A percentile compares a stretch with the other conserved stretches of the same genome.
Evolutionary conservation across 2,113 vertebrate genomes (phyloP).

Genomic region (Syngnathus floridae): DNA sequence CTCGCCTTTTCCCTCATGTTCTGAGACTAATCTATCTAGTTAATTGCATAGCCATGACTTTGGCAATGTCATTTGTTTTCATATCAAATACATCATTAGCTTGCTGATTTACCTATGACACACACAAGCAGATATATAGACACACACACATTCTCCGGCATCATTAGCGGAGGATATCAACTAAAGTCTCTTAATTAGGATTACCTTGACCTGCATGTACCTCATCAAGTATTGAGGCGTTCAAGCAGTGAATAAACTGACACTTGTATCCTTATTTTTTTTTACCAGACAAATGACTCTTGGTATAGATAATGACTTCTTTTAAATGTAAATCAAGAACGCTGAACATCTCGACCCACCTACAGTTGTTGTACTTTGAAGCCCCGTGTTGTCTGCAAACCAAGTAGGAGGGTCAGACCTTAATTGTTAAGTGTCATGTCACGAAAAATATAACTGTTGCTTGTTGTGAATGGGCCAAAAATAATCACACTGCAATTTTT

Average conservation of each 20-base stretch:
- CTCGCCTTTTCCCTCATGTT: background rate
- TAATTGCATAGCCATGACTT: background rate
- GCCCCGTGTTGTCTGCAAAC: too few species aligned
- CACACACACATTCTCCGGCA: background rate
- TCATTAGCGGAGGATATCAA: conserved; percentile 6
- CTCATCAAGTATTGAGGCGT: conserved; percentile 1
- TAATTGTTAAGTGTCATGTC: too few species aligned
- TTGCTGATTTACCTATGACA: background rate
- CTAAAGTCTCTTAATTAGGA: background rate
- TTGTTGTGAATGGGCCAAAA: too few species aligned
- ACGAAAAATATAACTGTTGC: too few species aligned
- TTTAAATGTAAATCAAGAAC: background rate
- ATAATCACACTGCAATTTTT: too few species aligned
- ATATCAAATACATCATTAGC: background rate
- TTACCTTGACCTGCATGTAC: conserved; percentile 10
- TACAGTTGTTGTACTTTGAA: background rate
- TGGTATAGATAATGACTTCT: background rate
- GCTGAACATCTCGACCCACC: background rate
- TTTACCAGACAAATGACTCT: background rate
- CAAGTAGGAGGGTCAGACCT: too few species aligned
- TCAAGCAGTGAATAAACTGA: background rate
- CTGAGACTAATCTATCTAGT: conserved; percentile 1
- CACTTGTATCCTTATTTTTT: background rate
- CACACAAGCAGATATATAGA: background rate
- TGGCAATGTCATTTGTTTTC: conserved; percentile 1